Evolutionary conservation across 2,113 vertebrate genomes (phyloP).

Genomic region (Acrocephalus arundinaceus): DNA sequence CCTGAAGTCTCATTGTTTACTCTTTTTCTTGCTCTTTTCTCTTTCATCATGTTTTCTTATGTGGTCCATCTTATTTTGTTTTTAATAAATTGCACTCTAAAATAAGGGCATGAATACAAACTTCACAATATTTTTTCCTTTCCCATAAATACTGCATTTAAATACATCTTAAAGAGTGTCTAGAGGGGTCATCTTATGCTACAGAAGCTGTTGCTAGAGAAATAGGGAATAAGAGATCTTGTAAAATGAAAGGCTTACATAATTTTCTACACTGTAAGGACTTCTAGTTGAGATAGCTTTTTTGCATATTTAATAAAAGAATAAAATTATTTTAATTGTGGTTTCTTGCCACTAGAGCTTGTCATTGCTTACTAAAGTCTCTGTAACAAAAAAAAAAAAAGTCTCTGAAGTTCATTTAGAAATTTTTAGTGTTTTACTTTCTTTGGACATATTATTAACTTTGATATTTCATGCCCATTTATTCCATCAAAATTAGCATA

Average conservation of each 20-base stretch:
- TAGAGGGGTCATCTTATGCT: not conserved
- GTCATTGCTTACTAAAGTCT: not conserved
- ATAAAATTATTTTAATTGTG: not conserved
- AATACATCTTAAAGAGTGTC: not conserved
- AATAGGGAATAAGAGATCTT: not conserved
- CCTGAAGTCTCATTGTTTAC: not conserved
- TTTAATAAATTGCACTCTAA: not conserved
- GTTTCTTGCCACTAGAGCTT: not conserved
- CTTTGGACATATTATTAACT: not conserved
- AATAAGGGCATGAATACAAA: not conserved
- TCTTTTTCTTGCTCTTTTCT: not conserved
- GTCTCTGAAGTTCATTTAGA: not conserved
- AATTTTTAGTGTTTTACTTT: not conserved
- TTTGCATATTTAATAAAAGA: not conserved
- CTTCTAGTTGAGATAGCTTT: not conserved
- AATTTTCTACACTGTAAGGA: not conserved
- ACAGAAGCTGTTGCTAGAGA: not conserved
- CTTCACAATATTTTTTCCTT: not conserved
- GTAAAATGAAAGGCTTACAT: not conserved
- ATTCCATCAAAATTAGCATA: constrained; percentile 28
- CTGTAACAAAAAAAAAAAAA: not conserved
- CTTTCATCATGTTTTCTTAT: not conserved
- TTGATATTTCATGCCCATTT: not conserved
- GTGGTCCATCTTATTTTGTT: not conserved
- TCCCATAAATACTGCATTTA: not conserved